A percentile compares a stretch with the other conserved stretches of the same genome.
Conservation (phyloP, 2,113 vertebrate species). For the Corythornis madagascariensis region DNA sequence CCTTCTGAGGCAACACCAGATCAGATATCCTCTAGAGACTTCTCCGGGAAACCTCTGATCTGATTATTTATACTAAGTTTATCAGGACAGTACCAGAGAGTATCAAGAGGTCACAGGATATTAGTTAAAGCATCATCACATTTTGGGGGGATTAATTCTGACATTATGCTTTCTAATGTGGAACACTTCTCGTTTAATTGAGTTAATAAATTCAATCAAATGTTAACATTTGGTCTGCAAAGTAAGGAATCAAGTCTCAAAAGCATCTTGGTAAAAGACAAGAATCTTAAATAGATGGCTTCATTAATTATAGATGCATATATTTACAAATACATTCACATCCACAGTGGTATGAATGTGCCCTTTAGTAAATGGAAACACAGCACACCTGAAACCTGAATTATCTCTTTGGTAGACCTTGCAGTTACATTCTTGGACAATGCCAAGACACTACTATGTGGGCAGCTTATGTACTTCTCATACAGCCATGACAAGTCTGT, state of each 20-base stretch:
- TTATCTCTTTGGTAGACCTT: not conserved
- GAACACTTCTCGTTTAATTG: slow-evolving; percentile 35
- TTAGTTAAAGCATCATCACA: slow-evolving; percentile 63
- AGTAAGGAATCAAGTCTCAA: slow-evolving; percentile 57
- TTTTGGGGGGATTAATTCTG: slow-evolving; percentile 26
- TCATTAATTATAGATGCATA: slow-evolving; percentile 43
- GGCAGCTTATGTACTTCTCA: not conserved
- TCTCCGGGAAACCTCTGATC: slow-evolving; percentile 9
- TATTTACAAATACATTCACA: slow-evolving; percentile 34
- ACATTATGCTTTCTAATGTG: slow-evolving; percentile 57
- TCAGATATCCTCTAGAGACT: not conserved
- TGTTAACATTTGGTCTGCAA: slow-evolving; percentile 66
- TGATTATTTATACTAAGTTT: slow-evolving; percentile 43
- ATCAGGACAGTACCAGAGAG: not conserved
- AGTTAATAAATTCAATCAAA: slow-evolving; percentile 64
- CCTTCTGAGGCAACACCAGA: not conserved
- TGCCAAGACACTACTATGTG: not conserved
- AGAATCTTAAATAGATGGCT: slow-evolving; percentile 56
- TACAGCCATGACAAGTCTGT: not conserved
- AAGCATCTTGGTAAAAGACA: slow-evolving; percentile 61
- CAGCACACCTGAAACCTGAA: not conserved
- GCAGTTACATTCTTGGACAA: not conserved
- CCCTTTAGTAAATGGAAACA: not conserved
- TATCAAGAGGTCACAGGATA: slow-evolving; percentile 32
- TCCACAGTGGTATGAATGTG: not conserved